Evolutionary conservation across 92 coral and sea anemone species (phyloP).

Genomic region (Pocillopora meandrina): DNA sequence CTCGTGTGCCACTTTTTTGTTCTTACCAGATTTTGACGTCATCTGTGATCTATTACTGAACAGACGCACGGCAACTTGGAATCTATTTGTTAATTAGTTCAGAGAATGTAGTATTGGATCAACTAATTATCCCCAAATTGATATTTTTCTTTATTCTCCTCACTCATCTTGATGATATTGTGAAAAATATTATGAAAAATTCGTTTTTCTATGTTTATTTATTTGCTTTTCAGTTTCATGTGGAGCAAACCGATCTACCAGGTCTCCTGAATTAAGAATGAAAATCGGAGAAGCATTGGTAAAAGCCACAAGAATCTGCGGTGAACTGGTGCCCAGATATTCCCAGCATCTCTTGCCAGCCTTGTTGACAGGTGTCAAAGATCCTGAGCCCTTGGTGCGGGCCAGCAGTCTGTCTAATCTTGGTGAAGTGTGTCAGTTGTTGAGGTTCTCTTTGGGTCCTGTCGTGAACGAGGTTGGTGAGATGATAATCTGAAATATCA

Average conservation of each 20-base stretch:
- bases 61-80: too few relatives aligned
- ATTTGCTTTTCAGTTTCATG: conserved; percentile 5
- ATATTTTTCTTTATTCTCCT: too few relatives aligned
- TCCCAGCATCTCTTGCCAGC: conserved; percentile 80
- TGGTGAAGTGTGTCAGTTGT: conserved; percentile 87
- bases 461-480: conserved; percentile 78
- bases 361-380: conserved; percentile 77
- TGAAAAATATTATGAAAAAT: too few relatives aligned
- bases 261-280: conserved; percentile 74
- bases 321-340: conserved; percentile 81
- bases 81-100: too few relatives aligned
- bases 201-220: neutral
- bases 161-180: too few relatives aligned
- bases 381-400: conserved; percentile 82
- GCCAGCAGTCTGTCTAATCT: conserved; percentile 97
- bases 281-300: conserved; percentile 92
- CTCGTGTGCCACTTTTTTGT: too few relatives aligned
- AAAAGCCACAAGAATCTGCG: conserved; percentile 82
- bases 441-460: conserved; percentile 80
- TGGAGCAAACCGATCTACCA: conserved; percentile 13
- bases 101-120: too few relatives aligned
- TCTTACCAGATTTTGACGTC: too few relatives aligned
- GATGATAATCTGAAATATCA: neutral
- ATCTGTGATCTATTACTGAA: too few relatives aligned
- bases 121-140: too few relatives aligned